phyloP scores from a whole-genome alignment of 2,113 vertebrate species.

The Engraulis encrasicolus region DNA sequence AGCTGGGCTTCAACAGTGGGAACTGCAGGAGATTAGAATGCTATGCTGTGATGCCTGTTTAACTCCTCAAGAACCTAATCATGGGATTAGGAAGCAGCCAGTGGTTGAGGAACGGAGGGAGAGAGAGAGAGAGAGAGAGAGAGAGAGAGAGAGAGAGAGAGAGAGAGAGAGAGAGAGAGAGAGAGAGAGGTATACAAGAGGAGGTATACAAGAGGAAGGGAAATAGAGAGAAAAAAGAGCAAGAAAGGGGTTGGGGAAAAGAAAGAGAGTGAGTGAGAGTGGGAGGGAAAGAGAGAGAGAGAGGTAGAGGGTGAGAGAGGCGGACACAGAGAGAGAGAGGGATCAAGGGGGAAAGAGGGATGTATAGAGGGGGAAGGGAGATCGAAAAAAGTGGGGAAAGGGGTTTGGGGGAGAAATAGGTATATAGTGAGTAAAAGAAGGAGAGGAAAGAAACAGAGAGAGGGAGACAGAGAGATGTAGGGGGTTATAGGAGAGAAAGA shows the following conservation, averaged over 20 bases:
- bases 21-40: conserved; percentile 50
- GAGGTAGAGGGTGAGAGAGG: no score
- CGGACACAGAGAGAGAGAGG: no score
- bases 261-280: no score
- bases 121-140: neutral
- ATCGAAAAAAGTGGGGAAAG: no score
- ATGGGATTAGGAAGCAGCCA: conserved; percentile 36
- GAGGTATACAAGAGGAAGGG: no score
- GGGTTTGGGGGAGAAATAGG: neutral
- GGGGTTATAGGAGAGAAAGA: neutral
- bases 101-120: neutral
- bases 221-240: no score
- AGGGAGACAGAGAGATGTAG: conserved; percentile 24
- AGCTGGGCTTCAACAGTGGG: conserved; percentile 30
- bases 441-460: conserved; percentile 27
- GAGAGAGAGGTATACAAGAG: conserved; percentile 20
- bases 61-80: conserved; percentile 55
- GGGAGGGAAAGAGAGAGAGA: no score
- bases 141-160: neutral
- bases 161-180: neutral
- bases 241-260: no score
- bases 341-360: conserved; percentile 5
- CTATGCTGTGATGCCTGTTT: conserved; percentile 43
- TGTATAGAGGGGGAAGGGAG: no score
- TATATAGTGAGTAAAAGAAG: conserved; percentile 51